Percentiles rank a stretch among this genome's conserved stretches.
phyloP scores from a whole-genome alignment of 2,888 invertebrate genomes.

The Hemithea aestivaria region DNA sequence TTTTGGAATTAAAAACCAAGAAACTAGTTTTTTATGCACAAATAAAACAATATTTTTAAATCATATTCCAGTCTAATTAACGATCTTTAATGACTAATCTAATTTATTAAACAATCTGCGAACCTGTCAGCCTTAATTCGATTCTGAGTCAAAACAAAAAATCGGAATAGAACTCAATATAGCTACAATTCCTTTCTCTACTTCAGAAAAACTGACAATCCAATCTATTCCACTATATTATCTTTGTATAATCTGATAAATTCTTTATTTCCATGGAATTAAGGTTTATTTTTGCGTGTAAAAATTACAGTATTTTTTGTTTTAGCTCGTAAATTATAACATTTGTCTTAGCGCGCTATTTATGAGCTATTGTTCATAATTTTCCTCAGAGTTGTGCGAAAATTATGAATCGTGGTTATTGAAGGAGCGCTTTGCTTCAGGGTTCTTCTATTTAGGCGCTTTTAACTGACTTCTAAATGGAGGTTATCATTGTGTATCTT shows the following conservation, averaged over 20 bases:
- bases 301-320: conserved; percentile 7
- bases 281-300: conserved; percentile 5
- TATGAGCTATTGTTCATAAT: conserved; percentile 56
- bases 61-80: no score
- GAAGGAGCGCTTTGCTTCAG: no score
- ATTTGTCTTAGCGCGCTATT: conserved; percentile 65
- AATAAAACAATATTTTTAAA: no score
- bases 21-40: no score
- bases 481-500: no score
- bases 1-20: no score
- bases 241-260: conserved; percentile 6
- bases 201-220: conserved; percentile 50
- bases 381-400: no score
- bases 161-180: conserved; percentile 42
- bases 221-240: conserved; percentile 30
- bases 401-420: no score
- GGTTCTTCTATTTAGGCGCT: no score
- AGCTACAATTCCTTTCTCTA: conserved; percentile 41
- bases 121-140: conserved; percentile 46
- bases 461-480: no score
- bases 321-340: conserved; percentile 57
- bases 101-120: conserved; percentile 31
- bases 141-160: conserved; percentile 60
- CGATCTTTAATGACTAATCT: no score
- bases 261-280: conserved; percentile 6